Conservation (phyloP, 1,140 invertebrate genomes). For the Trinorchestia longiramus region DNA sequence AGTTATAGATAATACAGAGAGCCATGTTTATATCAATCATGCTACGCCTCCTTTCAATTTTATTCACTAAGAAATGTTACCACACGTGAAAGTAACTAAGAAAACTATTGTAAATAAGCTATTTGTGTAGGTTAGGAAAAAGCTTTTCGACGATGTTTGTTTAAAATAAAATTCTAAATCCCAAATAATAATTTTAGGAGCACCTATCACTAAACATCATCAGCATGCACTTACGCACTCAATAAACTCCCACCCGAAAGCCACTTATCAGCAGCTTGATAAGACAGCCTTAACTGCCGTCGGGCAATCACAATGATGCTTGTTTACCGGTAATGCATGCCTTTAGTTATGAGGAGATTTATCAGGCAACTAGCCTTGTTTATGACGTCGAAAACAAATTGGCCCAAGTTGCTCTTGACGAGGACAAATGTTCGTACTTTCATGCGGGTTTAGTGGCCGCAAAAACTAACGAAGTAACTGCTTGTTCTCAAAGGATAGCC, state of each 20-base stretch:
- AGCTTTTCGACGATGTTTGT: background rate
- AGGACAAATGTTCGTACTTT: constrained; percentile 25
- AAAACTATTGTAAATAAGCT: background rate
- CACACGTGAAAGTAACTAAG: background rate
- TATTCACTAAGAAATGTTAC: background rate
- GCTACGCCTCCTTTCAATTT: background rate
- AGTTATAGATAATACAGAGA: background rate
- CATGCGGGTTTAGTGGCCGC: background rate
- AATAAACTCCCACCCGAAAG: background rate
- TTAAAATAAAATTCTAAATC: no score
- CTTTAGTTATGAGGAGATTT: constrained; percentile 35
- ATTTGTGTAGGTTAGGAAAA: background rate
- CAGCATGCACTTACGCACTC: background rate
- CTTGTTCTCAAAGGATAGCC: background rate
- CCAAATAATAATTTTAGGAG: no score
- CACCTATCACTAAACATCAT: background rate
- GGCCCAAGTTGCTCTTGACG: constrained; percentile 35
- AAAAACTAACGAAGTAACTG: background rate
- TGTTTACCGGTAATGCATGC: constrained; percentile 46
- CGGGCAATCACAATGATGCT: background rate
- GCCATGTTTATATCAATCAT: background rate
- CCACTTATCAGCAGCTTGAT: background rate
- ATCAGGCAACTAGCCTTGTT: constrained; percentile 9
- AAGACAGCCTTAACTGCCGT: constrained; percentile 16
- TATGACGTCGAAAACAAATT: constrained; percentile 46